Evolutionary conservation across 2,113 vertebrate species (phyloP).

Genomic region (Rhodinocichla rosea): DNA sequence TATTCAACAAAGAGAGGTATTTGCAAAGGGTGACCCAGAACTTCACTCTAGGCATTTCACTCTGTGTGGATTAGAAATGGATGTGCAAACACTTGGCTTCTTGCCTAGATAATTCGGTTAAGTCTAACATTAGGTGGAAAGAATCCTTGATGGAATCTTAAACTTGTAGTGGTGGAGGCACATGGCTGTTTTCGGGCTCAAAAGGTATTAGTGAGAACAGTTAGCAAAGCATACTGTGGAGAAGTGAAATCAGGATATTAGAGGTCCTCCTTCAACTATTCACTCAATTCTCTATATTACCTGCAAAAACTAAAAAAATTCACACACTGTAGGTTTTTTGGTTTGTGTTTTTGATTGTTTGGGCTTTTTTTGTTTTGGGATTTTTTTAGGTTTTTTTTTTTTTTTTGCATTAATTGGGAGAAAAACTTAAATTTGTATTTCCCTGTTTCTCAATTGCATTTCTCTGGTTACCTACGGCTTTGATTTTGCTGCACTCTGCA

Average conservation of each 20-base stretch:
- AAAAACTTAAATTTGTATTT: neutral
- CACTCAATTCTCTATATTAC: neutral
- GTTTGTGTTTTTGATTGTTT: neutral
- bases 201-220: neutral
- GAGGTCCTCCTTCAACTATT: neutral
- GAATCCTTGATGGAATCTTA: neutral
- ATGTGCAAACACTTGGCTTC: neutral
- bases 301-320: rapidly evolving
- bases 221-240: neutral
- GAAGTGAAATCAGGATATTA: neutral
- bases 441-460: neutral
- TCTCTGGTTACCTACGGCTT: neutral
- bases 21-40: neutral
- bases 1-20: neutral
- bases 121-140: neutral
- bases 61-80: neutral
- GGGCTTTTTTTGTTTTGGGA: neutral
- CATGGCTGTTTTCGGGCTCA: neutral
- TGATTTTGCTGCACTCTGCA: neutral
- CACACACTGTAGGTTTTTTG: neutral
- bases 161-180: neutral
- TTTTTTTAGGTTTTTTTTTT: neutral
- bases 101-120: neutral
- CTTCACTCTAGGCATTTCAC: neutral
- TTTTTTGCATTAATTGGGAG: neutral